phyloP scores from a whole-genome alignment of 2,113 vertebrate genomes.

The Apteryx owenii region DNA sequence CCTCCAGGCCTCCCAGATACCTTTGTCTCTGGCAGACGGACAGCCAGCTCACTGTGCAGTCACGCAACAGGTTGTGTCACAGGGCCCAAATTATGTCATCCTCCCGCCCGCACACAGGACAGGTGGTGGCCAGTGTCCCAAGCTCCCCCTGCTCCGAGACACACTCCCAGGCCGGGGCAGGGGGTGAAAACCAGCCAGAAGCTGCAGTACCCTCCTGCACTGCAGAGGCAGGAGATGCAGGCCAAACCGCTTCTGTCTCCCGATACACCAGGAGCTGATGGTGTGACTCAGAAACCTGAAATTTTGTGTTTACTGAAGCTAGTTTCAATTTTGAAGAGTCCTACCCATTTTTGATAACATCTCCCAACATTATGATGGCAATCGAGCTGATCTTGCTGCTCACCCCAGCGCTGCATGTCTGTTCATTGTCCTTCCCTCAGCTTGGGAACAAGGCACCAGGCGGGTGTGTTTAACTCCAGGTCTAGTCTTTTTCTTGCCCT shows the following conservation, averaged over 20 bases:
- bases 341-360: neutral
- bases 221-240: neutral
- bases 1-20: neutral
- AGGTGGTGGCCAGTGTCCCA: neutral
- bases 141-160: neutral
- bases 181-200: neutral
- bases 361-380: rapidly evolving
- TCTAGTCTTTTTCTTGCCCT: neutral
- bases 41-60: neutral
- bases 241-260: neutral
- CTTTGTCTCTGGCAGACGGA: neutral
- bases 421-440: neutral
- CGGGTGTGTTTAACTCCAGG: neutral
- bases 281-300: neutral
- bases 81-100: neutral
- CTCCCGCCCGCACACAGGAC: neutral
- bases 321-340: neutral
- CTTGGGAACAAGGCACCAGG: neutral
- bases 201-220: neutral
- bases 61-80: rapidly evolving
- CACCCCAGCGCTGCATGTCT: rapidly evolving
- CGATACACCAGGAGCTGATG: neutral
- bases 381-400: rapidly evolving
- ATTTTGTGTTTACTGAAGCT: neutral
- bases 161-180: neutral